Conservation (phyloP, 2,888 invertebrate genomes). For the Aproaerema taeniolella region DNA sequence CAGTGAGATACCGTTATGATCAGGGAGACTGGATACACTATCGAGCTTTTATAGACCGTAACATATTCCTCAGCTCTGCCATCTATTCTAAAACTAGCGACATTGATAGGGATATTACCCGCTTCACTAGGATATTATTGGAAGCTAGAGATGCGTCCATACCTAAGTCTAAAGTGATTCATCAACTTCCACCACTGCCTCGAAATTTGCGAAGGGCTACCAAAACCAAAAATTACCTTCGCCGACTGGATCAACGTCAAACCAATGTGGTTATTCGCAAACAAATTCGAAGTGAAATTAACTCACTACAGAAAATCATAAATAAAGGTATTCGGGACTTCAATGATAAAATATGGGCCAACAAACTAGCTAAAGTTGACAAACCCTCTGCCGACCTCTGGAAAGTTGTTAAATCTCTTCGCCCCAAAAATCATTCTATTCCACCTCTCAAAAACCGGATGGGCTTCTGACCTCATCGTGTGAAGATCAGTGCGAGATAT, state of each 20-base stretch:
- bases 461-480: no score
- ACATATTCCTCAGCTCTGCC: not conserved
- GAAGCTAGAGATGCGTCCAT: not conserved
- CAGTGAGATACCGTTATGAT: not conserved
- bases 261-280: not conserved
- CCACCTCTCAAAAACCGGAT: no score
- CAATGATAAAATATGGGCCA: no score
- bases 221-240: not conserved
- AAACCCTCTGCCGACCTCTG: no score
- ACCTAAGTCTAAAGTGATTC: not conserved
- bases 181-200: not conserved
- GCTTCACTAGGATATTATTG: not conserved
- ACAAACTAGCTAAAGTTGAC: no score
- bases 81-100: not conserved
- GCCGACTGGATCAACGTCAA: not conserved
- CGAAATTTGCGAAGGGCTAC: not conserved
- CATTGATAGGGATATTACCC: not conserved
- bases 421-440: no score
- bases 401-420: no score
- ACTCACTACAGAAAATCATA: no score
- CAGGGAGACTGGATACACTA: constrained; percentile 7
- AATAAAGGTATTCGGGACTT: no score
- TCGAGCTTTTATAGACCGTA: not conserved
- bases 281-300: not conserved
- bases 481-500: no score